Percentiles rank a stretch among this genome's conserved stretches.
Evolutionary conservation across 2,888 invertebrate genomes (phyloP).

Genomic region (Acronicta aceris): DNA sequence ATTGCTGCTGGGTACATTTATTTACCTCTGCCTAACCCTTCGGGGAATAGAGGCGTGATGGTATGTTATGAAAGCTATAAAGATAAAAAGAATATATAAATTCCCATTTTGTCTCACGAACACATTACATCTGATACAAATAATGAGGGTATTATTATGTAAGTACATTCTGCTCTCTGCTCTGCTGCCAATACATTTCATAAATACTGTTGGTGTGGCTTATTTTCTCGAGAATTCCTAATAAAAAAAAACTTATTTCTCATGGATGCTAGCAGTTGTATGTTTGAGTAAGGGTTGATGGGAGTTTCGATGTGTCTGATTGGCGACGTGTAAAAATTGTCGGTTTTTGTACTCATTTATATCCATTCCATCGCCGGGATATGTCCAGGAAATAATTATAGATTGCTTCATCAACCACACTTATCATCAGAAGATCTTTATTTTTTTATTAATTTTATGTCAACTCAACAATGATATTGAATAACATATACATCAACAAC

Average conservation of each 20-base stretch:
- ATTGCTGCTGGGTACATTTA: no score
- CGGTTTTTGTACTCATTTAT: neutral
- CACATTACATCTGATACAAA: conserved; percentile 1
- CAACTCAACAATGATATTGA: no score
- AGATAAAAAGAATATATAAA: neutral
- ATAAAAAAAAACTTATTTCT: neutral
- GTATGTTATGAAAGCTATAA: no score
- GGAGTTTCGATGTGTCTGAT: neutral
- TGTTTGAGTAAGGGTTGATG: neutral
- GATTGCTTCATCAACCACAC: no score
- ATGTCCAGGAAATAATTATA: no score
- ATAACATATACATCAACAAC: no score
- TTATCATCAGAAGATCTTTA: no score
- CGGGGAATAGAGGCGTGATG: no score
- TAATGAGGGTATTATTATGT: neutral
- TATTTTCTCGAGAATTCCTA: neutral
- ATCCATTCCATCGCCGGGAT: neutral
- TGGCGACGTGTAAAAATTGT: neutral
- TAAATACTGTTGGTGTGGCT: neutral
- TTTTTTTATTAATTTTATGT: no score
- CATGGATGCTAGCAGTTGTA: neutral
- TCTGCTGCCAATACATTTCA: neutral
- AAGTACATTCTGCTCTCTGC: no score
- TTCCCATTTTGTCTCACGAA: neutral
- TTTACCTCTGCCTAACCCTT: no score